phyloP scores from a whole-genome alignment of 2,888 invertebrate species.

The Melanostoma scalare region DNA sequence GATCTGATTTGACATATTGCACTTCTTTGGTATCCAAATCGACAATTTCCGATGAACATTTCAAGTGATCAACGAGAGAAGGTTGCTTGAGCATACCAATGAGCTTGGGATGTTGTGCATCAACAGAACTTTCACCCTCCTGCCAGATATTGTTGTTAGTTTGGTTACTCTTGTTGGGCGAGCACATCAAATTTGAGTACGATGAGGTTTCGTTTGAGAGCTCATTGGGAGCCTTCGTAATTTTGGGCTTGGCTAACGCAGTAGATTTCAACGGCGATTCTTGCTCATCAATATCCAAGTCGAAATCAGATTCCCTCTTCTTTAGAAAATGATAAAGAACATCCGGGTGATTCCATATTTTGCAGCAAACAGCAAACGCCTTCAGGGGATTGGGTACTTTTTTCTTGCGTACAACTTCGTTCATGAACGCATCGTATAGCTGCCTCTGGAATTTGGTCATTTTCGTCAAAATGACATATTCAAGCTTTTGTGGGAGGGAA shows the following conservation, averaged over 20 bases:
- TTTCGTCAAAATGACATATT: conserved; percentile 94
- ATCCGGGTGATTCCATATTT: conserved; percentile 98
- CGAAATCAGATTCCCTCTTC: conserved; percentile 90
- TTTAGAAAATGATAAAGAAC: conserved; percentile 93
- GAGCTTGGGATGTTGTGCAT: conserved; percentile 74
- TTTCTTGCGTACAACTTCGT: conserved; percentile 92
- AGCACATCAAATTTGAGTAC: background rate
- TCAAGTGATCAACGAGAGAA: conserved; percentile 74
- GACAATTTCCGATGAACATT: conserved; percentile 80
- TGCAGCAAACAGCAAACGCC: conserved; percentile 99
- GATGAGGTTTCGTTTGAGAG: background rate
- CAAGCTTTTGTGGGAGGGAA: conserved; percentile 96
- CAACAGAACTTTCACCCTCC: conserved; percentile 31
- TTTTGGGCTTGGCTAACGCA: background rate
- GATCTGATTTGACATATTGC: conserved; percentile 80
- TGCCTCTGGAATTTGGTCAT: conserved; percentile 95
- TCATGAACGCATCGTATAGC: conserved; percentile 96
- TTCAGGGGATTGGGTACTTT: conserved; percentile 97
- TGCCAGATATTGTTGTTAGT: conserved; percentile 25
- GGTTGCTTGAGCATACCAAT: conserved; percentile 78
- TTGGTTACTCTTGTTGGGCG: background rate
- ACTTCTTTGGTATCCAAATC: conserved; percentile 82
- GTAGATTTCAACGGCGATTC: conserved; percentile 71
- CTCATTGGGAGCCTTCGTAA: background rate
- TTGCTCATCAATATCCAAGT: conserved; percentile 90